Evolutionary conservation across 2,888 invertebrate species (phyloP), one percentile per base, ranked within the genome.

Genomic region (Neuroscelio doddi): DNA sequence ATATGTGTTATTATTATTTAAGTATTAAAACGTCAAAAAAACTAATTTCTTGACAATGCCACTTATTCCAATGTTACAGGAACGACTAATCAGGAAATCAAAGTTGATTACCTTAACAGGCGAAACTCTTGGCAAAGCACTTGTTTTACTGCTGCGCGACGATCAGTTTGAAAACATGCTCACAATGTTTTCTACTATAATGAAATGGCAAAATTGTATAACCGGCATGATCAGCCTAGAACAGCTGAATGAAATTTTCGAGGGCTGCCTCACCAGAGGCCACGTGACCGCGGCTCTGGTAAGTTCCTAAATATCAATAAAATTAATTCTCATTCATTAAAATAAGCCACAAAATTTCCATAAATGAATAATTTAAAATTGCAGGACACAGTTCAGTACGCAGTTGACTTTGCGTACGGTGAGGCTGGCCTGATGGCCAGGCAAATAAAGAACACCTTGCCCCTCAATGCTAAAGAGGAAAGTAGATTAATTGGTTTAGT

Each of bases 331-430:
- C 15, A 29, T n/a, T 34, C n/a, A 47, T 47, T 16, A 27, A 32
- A 9, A 7, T 10, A 24, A 24, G 29, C 14, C 5, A 41, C 0
- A 12, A 8, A 24, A 12, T 41, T n/a, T n/a, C n/a, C n/a, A n/a
- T n/a, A n/a, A n/a, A n/a, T n/a, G n/a, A 29, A 38, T 24, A 12
- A 29, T 27, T 14, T 1, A 4, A 29, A 47, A 52, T 85, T 85
- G 30, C 73, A 89, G 89, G 78, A 79, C 29, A 84, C 87, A 46
- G 76, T 91, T 17, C 86, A 89, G 63, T 91, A 90, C 74, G 86
- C 87, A 55, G 81, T 84, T 0, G 89, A 90, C 41, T 85, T 85
- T 70, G 89, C 88, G 17, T 88, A 88, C 68, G 76, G 83, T 10
- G 87, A 88, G 73, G 78, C 82, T 2, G 72, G 72, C n/a, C 36